Conservation (phyloP, 53 echinoderm and acorn worm species). For the Henricia sp. region DNA sequence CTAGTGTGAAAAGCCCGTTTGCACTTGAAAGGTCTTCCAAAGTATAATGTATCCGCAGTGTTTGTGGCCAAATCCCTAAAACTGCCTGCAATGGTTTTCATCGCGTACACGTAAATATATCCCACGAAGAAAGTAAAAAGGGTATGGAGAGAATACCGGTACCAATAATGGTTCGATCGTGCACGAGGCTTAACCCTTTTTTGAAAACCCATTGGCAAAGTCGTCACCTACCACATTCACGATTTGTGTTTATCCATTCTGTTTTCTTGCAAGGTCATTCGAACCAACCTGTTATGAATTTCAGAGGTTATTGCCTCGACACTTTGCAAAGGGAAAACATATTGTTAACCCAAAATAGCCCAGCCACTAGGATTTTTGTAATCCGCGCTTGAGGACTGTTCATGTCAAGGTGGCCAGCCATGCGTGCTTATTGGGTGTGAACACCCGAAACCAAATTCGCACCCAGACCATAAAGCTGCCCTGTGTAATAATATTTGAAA, state of each 20-base stretch:
- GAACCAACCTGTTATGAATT: background rate
- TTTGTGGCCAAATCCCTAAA: too few species aligned
- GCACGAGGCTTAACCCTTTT: background rate
- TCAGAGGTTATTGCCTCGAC: conserved; percentile 31
- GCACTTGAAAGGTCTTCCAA: too few species aligned
- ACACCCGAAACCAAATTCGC: background rate
- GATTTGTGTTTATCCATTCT: conserved; percentile 21
- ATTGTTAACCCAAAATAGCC: background rate
- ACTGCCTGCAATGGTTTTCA: too few species aligned
- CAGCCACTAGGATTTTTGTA: too few species aligned
- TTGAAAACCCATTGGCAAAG: conserved; percentile 7
- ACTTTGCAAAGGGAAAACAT: background rate
- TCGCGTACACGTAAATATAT: too few species aligned
- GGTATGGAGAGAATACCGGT: too few species aligned
- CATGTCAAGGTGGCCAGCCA: conserved; percentile 11
- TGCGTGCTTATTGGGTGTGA: conserved; percentile 9
- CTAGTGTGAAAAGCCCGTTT: too few species aligned
- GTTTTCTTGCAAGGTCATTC: conserved; percentile 7
- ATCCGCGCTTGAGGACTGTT: background rate
- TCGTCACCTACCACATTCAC: conserved; percentile 1
- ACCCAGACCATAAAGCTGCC: background rate
- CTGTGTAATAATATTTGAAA: conserved; percentile 26
- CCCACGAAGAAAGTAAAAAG: too few species aligned
- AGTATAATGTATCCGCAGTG: too few species aligned
- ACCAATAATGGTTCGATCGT: too few species aligned